Evolutionary conservation across 2,888 invertebrate genomes (phyloP).

Genomic region (Himalopsyche kuldschensis): DNA sequence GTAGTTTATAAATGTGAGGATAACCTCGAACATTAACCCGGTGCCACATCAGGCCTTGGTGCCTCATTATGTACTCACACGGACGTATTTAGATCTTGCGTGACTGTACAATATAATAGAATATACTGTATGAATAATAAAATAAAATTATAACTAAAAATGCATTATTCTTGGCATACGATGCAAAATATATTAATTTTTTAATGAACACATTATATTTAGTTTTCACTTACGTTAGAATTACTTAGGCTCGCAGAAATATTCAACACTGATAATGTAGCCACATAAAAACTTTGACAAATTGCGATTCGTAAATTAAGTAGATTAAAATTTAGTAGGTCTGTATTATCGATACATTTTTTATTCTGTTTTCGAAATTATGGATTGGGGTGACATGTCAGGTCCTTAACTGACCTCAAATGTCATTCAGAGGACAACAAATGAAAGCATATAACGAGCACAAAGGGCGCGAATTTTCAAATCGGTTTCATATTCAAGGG

Average conservation of each 20-base stretch:
- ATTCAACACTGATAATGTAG: too few relatives aligned
- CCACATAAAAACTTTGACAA: too few relatives aligned
- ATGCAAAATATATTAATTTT: neutral
- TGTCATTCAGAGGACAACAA: slow-evolving; percentile 14
- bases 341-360: too few relatives aligned
- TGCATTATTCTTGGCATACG: neutral
- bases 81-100: too few relatives aligned
- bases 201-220: neutral
- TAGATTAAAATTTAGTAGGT: too few relatives aligned
- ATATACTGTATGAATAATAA: too few relatives aligned
- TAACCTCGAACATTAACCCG: slow-evolving; percentile 38
- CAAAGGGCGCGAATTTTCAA: slow-evolving; percentile 5
- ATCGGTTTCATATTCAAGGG: neutral
- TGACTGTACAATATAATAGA: too few relatives aligned
- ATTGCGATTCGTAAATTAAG: too few relatives aligned
- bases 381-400: neutral
- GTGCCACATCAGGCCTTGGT: slow-evolving; percentile 24
- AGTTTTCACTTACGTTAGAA: too few relatives aligned
- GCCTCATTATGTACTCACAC: neutral
- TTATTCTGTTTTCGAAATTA: too few relatives aligned
- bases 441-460: neutral
- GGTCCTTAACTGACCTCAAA: slow-evolving; percentile 37
- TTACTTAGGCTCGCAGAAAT: too few relatives aligned
- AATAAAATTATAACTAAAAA: too few relatives aligned
- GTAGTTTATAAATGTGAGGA: neutral